phyloP scores from a whole-genome alignment of 2,113 vertebrate genomes.

The Apeltes quadracus region DNA sequence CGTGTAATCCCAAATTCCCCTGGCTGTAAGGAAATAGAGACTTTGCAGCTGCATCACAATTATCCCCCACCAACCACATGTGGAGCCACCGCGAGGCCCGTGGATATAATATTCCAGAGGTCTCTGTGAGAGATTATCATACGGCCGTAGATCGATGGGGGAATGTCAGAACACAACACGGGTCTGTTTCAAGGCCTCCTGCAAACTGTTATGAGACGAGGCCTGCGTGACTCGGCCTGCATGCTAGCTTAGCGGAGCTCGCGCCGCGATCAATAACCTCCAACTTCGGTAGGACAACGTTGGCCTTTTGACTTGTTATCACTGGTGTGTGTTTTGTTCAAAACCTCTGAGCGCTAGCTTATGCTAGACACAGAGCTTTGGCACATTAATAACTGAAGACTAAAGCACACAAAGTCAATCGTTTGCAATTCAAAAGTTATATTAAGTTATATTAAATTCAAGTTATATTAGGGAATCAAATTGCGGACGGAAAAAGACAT shows the following conservation, averaged over 20 bases:
- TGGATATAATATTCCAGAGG: neutral
- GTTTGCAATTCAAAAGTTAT: neutral
- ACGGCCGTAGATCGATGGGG: conserved; percentile 15
- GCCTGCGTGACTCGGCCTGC: neutral
- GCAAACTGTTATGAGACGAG: neutral
- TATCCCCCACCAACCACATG: conserved; percentile 26
- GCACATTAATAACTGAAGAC: neutral
- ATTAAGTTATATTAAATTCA: too few relatives aligned
- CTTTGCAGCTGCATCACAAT: conserved; percentile 13
- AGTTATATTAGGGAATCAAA: neutral
- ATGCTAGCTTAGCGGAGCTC: neutral
- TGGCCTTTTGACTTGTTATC: neutral
- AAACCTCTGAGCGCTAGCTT: neutral
- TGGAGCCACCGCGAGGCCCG: conserved; percentile 20
- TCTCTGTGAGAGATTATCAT: conserved; percentile 6
- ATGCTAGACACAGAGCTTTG: neutral
- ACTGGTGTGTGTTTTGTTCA: neutral
- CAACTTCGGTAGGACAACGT: neutral
- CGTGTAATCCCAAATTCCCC: conserved; percentile 5
- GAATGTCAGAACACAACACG: conserved; percentile 14
- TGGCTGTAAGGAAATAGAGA: conserved; percentile 20
- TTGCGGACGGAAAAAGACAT: neutral
- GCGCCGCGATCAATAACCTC: neutral
- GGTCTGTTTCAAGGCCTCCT: neutral
- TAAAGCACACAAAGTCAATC: neutral